Base-by-base conservation (phyloP, 2,888 invertebrate genomes). In the Orgyia antiqua region DNA sequence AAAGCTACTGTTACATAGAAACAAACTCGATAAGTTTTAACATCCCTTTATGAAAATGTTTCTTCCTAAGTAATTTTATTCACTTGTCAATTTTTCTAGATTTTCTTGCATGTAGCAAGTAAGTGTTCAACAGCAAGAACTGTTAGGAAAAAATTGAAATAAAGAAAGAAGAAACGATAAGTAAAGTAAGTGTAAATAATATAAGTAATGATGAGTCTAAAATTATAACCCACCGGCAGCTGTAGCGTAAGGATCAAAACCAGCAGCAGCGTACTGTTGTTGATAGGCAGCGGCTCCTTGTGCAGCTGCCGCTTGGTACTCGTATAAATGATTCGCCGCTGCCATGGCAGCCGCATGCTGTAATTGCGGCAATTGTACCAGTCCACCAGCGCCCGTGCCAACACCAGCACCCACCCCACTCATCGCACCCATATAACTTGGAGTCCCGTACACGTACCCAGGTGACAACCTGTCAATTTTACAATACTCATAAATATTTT, bases 281-380 rank as follows among this genome's bases (percentile, higher is more conserved):
- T 92, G 92, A 61, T 92, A 92, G 1, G 91, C 90, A 71, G 90
- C 90, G 6, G 89, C 88, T 4, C 89, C 89, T 23, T 93, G 93
- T 2, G 93, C 93, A 2, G 92, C 92, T 0, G 92, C 91, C 8
- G 91, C 91, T 61, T 94, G 94, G 74, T 94, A 94, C 80, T 94
- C 93, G 67, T 94, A 94, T 64, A 94, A 90, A 63, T 94, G 93
- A 57, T 92, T 92, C n/a, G 93, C 93, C 0, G 93, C 93, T 7
- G 93, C 93, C 32, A 93, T 88, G 0, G 93, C 93, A 5, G 93
- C 93, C 1, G 93, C 93, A 63, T 92, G 92, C 56, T 90, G 90
- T 57, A 92, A 72, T 60, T 92, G 92, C 13, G 90, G 91, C 54
- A 92, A 78, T 51, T 91, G 91, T 50, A 94, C 89, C 53, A 92